phyloP scores from a whole-genome alignment of 2,888 invertebrate species.

The Craniophora ligustri region DNA sequence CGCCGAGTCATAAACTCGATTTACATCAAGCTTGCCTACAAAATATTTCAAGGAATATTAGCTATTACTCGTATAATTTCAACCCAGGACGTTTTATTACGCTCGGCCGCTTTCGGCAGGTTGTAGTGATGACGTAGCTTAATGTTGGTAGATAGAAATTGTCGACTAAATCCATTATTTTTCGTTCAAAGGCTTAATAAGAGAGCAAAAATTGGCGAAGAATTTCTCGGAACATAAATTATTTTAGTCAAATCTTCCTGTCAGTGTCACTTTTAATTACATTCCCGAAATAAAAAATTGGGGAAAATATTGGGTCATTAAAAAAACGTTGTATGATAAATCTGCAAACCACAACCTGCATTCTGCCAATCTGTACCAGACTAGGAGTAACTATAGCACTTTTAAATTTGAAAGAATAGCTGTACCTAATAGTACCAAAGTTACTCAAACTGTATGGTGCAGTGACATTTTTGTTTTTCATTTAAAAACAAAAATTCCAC shows the following conservation, averaged over 20 bases:
- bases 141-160: slow-evolving; percentile 18
- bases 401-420: too few species aligned
- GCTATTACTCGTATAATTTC: slow-evolving; percentile 59
- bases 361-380: too few species aligned
- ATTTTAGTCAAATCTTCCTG: not conserved
- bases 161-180: slow-evolving; percentile 14
- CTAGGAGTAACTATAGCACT: too few species aligned
- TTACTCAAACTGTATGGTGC: too few species aligned
- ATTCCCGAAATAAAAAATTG: too few species aligned
- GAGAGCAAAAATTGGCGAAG: not conserved
- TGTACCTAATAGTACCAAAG: too few species aligned
- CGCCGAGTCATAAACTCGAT: slow-evolving; percentile 58
- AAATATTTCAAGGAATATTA: slow-evolving; percentile 61
- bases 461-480: too few species aligned
- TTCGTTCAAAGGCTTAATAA: slow-evolving; percentile 10
- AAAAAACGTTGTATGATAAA: not conserved
- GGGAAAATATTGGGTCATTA: too few species aligned
- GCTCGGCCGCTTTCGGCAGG: slow-evolving; percentile 20
- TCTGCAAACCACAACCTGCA: too few species aligned
- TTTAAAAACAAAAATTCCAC: too few species aligned
- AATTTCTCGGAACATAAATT: not conserved
- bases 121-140: slow-evolving; percentile 28
- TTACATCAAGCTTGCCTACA: slow-evolving; percentile 59
- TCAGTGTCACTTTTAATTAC: not conserved
- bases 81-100: slow-evolving; percentile 54